These are phyloP conservation scores for Gandaritis pyraliata DNA, from an alignment of 2,888 invertebrate genomes.

Conservation along the genomic window DNA sequence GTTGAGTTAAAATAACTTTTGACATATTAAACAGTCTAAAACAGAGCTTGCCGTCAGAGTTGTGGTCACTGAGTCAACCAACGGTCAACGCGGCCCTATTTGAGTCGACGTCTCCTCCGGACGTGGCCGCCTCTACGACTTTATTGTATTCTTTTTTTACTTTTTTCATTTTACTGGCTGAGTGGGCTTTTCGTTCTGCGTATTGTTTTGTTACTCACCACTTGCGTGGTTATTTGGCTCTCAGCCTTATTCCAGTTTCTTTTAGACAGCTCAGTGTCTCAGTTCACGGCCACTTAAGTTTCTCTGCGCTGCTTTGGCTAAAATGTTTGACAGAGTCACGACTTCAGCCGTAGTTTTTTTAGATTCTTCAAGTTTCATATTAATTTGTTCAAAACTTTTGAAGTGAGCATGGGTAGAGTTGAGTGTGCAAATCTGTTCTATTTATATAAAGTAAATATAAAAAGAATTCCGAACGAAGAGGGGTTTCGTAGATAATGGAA, in stretches of 20 bases:
- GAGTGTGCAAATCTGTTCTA: constrained; percentile 22
- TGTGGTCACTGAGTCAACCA: constrained; percentile 58
- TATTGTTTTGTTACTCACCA: constrained; percentile 66
- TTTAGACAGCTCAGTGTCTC: constrained; percentile 51
- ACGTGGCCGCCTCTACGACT: constrained; percentile 66
- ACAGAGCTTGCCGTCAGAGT: constrained; percentile 47
- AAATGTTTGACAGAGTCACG: constrained; percentile 46
- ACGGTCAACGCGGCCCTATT: constrained; percentile 61
- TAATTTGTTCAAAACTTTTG: constrained; percentile 22
- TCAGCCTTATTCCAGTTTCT: constrained; percentile 59
- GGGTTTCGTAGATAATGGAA: constrained; percentile 49
- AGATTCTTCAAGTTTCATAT: constrained; percentile 16
- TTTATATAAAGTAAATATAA: constrained; percentile 47
- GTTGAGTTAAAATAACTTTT: constrained; percentile 2
- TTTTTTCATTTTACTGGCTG: constrained; percentile 66
- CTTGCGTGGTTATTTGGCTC: constrained; percentile 70
- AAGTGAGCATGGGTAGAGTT: constrained; percentile 27
- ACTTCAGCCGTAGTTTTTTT: constrained; percentile 35
- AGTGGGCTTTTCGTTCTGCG: constrained; percentile 66
- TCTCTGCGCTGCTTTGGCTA: constrained; percentile 35
- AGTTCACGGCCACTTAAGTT: constrained; percentile 59
- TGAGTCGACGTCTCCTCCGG: constrained; percentile 62
- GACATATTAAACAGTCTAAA: constrained; percentile 22
- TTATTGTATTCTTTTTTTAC: constrained; percentile 72
- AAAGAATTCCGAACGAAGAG: constrained; percentile 32